Evolutionary conservation across 2,888 invertebrate genomes (phyloP), one percentile per base, ranked within the genome.

Genomic region (Polia nebulosa): DNA sequence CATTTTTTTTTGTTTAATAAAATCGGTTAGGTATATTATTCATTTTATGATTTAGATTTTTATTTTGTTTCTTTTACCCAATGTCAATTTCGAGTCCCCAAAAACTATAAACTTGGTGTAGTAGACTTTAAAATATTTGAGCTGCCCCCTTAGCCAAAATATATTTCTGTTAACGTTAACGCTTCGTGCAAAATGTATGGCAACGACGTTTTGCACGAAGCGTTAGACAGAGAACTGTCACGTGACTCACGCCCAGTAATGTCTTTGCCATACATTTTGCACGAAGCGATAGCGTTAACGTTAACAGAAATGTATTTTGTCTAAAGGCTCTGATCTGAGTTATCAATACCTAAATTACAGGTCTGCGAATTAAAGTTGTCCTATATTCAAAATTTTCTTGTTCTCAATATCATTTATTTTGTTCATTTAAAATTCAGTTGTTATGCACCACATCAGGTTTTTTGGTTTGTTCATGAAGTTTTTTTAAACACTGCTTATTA

Each of bases 401-500:
- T 25, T 47, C 0, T 52, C 9, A 44, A 9, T 25, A 29, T 0
- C 47, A 2, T 13, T 41, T 22, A 13, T 39, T 68, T 45, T 69
- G n/a, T 8, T 13, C 2, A 25, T 47, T 47, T 45, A 1, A 27
- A 29, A 15, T 57, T 45, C 4, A 4, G 3, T 22, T 68, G 65
- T 13, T n/a, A 36, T 15, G 29, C 68, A 69, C 68, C 68, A 69
- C 63, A 34, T 69, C 73, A 69, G 44, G 69, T 44, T 68, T 27
- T 25, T 49, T 32, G 20, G 62, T 64, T 64, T 22, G 34, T 36
- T 22, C 34, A 7, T 13, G 20, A 11, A 11, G 6, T n/a, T 7
- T 7, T 11, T 69, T n/a, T 6, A 20, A 44, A 27, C 6, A 11
- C 20, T 22, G 1, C 1, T 25, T 51, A 15, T n/a, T 4, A n/a